Conservation (phyloP, 2,113 vertebrate species). For the Conger conger region DNA sequence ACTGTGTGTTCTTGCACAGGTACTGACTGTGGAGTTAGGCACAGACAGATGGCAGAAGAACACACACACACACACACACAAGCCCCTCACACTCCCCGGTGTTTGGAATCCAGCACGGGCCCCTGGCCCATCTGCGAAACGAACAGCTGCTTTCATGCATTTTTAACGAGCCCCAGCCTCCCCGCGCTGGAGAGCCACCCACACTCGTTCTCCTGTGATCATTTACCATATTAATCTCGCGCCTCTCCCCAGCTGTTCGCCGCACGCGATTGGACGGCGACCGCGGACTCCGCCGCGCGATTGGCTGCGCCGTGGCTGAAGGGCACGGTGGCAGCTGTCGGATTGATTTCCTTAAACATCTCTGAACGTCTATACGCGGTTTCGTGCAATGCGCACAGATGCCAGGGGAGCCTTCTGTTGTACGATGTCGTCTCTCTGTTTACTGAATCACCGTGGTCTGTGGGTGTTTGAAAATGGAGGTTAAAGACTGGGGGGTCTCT, state of each 20-base stretch:
- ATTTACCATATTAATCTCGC: not conserved
- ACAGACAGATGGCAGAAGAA: not conserved
- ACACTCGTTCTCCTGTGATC: slow-evolving; percentile 41
- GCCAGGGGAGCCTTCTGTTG: too few species aligned
- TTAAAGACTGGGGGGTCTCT: too few species aligned
- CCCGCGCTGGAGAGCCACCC: slow-evolving; percentile 46
- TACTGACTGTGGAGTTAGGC: not conserved
- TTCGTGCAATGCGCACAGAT: too few species aligned
- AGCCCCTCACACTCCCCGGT: not conserved
- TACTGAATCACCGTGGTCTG: too few species aligned
- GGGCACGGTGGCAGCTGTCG: too few species aligned
- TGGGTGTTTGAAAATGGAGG: too few species aligned
- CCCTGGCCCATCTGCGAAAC: slow-evolving; percentile 42
- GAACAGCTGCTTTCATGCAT: slow-evolving; percentile 70
- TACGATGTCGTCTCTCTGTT: too few species aligned
- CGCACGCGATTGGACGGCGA: not conserved
- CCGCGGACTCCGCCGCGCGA: not conserved
- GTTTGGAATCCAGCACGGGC: not conserved
- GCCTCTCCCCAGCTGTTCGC: not conserved
- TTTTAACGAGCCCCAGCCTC: slow-evolving; percentile 58
- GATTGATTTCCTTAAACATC: too few species aligned
- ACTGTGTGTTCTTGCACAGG: not conserved
- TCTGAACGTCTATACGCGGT: too few species aligned
- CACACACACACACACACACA: not conserved
- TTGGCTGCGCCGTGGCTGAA: too few species aligned